Evolutionary conservation across 2,888 invertebrate species (phyloP).

Genomic region (Tenthredo notha): DNA sequence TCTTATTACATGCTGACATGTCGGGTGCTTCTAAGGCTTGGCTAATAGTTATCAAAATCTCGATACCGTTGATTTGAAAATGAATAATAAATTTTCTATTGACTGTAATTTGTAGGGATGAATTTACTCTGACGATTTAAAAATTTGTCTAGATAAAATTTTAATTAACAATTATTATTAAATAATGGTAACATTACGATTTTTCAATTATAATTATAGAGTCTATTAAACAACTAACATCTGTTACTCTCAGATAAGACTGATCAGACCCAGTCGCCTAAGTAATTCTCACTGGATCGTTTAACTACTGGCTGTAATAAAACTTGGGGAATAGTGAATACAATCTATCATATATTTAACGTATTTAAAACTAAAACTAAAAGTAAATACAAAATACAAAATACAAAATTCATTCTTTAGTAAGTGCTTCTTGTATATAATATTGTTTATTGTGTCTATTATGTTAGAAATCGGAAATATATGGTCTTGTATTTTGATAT

Average conservation of each 20-base stretch:
- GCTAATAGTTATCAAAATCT: constrained; percentile 19
- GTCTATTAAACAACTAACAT: constrained; percentile 11
- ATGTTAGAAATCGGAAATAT: constrained; percentile 12
- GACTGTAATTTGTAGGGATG: constrained; percentile 8
- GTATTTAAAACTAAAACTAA: constrained; percentile 18
- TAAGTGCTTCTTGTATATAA: constrained; percentile 37
- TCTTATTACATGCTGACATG: constrained; percentile 31
- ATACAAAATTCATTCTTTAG: constrained; percentile 4
- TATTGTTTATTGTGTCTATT: constrained; percentile 39
- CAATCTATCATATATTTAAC: constrained; percentile 26
- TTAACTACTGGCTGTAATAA: constrained; percentile 47
- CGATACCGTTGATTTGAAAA: background rate
- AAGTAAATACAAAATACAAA: background rate
- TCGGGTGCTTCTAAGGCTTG: constrained; percentile 14
- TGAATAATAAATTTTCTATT: background rate
- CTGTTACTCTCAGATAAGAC: constrained; percentile 41
- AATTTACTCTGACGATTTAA: constrained; percentile 18
- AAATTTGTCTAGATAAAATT: background rate
- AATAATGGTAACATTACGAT: background rate
- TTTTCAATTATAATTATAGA: constrained; percentile 14
- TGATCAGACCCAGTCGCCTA: constrained; percentile 39
- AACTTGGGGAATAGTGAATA: constrained; percentile 26
- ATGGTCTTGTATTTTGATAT: constrained; percentile 21
- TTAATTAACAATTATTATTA: background rate
- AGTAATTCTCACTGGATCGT: constrained; percentile 48